phyloP scores from a whole-genome alignment of 2,113 vertebrate species.

The Promerops cafer region DNA sequence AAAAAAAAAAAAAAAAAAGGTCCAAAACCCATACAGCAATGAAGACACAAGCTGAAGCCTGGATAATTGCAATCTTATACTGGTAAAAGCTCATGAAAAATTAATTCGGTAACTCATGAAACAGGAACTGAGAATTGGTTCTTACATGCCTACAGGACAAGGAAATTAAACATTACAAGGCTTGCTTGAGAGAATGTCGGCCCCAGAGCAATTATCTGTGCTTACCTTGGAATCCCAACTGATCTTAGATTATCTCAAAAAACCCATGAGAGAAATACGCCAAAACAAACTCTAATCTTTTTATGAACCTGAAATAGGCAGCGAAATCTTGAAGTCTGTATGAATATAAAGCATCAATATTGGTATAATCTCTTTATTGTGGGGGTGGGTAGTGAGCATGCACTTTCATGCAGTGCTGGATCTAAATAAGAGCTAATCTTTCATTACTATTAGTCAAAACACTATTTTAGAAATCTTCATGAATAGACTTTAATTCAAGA shows the following conservation, averaged over 20 bases:
- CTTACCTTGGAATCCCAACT: background rate
- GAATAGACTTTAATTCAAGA: background rate
- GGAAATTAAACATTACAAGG: conserved; percentile 4
- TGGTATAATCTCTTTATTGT: background rate
- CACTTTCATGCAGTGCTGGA: background rate
- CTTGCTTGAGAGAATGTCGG: conserved; percentile 16
- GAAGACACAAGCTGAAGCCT: background rate
- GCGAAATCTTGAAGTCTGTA: background rate
- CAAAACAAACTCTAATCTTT: conserved; percentile 6
- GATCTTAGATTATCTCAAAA: conserved; percentile 9
- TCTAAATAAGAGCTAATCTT: background rate
- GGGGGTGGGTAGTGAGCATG: background rate
- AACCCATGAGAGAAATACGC: background rate
- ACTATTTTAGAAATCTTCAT: background rate
- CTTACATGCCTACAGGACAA: background rate
- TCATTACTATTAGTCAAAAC: background rate
- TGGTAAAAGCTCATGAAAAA: background rate
- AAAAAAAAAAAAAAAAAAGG: background rate
- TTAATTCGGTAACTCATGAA: background rate
- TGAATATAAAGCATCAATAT: background rate
- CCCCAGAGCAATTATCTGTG: conserved; percentile 30
- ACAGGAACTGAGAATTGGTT: background rate
- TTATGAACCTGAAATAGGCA: background rate
- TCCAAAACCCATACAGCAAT: background rate
- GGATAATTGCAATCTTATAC: background rate